A percentile compares a stretch with the other conserved stretches of the same genome.
Evolutionary conservation across 92 coral and sea anemone genomes (phyloP).

Genomic region (Hydrozoanthus gracilis): DNA sequence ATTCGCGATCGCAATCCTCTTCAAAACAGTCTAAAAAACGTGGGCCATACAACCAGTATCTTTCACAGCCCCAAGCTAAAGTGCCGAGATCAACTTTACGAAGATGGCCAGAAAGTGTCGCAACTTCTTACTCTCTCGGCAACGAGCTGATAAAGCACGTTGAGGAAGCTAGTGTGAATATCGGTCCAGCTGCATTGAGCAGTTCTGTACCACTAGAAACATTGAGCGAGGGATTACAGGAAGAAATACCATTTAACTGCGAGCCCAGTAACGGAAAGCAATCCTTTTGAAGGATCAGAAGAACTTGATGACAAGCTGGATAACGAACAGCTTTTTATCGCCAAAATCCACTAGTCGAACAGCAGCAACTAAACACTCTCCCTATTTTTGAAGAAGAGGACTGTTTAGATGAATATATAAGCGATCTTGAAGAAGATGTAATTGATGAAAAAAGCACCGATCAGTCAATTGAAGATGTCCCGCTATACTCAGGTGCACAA

Average conservation of each 20-base stretch:
- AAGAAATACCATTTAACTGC: too few relatives aligned
- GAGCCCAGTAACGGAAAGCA: too few relatives aligned
- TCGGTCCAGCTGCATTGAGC: not conserved
- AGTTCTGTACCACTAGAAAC: not conserved
- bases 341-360: too few relatives aligned
- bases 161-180: too few relatives aligned
- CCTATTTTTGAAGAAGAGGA: not conserved
- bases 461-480: not conserved
- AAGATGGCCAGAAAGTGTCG: not conserved
- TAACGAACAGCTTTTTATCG: too few relatives aligned
- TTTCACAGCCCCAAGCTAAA: constrained; percentile 6
- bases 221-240: too few relatives aligned
- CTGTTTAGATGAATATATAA: not conserved
- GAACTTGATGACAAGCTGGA: too few relatives aligned
- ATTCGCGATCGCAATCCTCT: not conserved
- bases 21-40: not conserved
- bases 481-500: constrained; percentile 47
- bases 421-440: not conserved
- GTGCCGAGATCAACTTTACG: not conserved
- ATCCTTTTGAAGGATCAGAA: too few relatives aligned
- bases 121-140: not conserved
- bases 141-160: not conserved
- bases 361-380: too few relatives aligned
- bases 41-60: constrained; percentile 16
- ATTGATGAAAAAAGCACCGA: not conserved